Evolutionary conservation across 2,113 vertebrate genomes (phyloP), one percentile per base, ranked within the genome.

Genomic region (Tauraco erythrolophus): DNA sequence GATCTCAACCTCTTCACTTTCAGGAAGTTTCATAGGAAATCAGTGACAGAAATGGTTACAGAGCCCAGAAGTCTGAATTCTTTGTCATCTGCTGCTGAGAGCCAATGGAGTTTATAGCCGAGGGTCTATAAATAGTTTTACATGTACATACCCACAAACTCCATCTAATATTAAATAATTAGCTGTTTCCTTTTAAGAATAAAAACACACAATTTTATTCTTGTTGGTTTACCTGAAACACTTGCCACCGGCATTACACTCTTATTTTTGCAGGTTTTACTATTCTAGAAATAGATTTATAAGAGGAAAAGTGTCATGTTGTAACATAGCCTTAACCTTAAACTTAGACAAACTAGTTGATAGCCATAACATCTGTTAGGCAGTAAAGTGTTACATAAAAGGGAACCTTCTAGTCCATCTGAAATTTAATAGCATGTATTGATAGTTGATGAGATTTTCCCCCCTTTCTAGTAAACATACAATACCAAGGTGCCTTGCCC

Each of bases 361-460:
- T 43, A 96, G 60, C 41, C 30, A 41, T 64, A 91, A 84, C 48
- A 77, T 79, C 75, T 94, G 68, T 79, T 87, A 96, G 66, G 77
- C 56, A 88, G 53, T 86, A 80, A 85, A 95, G 13, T 43, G 41
- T 76, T 81, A 82, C 60, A 86, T 86, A 89, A 94, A 97, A 96
- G 68, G 35, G 27, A 92, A 31, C 30, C 57, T 88, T 94, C 88
- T 96, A 84, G 84, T 92, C 69, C 62, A 88, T 57, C 76, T 96
- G 96, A 97, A 95, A 98, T 91, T 84, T 85, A 98, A 97, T 95
- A 88, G 65, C n/a, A 23, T 37, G n/a, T 94, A 88, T 97, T 94
- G 93, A 95, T 57, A 86, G 65, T 79, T 92, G n/a, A 46, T 57
- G 76, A 41, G 31, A 19, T 33, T 60, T 22, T 16, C 35, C 11